Evolutionary conservation across 2,113 vertebrate species (phyloP).

Genomic region (Tyrannus savana): DNA sequence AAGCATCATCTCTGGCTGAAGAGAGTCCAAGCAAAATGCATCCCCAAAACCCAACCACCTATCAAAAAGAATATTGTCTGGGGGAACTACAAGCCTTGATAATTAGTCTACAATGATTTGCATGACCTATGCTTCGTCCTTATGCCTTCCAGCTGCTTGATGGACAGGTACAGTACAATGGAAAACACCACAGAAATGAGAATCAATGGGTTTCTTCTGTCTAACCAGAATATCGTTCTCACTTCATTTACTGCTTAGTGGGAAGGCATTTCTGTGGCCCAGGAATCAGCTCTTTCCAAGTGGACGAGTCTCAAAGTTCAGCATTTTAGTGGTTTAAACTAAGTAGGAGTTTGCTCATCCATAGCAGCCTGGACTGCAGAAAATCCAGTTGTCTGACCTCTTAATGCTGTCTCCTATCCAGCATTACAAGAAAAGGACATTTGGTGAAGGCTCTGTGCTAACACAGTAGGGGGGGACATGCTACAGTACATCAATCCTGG

Average conservation of each 20-base stretch:
- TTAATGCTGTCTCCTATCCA: constrained; percentile 24
- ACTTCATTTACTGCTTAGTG: constrained; percentile 61
- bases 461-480: not conserved
- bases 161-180: not conserved
- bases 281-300: constrained; percentile 40
- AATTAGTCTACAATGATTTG: not conserved
- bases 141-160: not conserved
- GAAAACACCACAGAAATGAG: not conserved
- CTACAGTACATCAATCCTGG: not conserved
- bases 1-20: not conserved
- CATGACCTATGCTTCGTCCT: not conserved
- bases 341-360: constrained; percentile 55
- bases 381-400: constrained; percentile 55
- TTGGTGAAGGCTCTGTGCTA: not conserved
- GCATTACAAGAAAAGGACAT: constrained; percentile 24
- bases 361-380: constrained; percentile 33
- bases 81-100: not conserved
- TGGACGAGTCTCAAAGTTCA: constrained; percentile 43
- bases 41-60: not conserved
- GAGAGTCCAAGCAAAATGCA: not conserved
- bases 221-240: constrained; percentile 16
- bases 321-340: constrained; percentile 25
- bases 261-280: constrained; percentile 23
- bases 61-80: not conserved
- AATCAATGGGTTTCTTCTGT: constrained; percentile 13